Evolutionary conservation across 2,113 vertebrate genomes (phyloP).

Genomic region (Piliocolobus tephrosceles): DNA sequence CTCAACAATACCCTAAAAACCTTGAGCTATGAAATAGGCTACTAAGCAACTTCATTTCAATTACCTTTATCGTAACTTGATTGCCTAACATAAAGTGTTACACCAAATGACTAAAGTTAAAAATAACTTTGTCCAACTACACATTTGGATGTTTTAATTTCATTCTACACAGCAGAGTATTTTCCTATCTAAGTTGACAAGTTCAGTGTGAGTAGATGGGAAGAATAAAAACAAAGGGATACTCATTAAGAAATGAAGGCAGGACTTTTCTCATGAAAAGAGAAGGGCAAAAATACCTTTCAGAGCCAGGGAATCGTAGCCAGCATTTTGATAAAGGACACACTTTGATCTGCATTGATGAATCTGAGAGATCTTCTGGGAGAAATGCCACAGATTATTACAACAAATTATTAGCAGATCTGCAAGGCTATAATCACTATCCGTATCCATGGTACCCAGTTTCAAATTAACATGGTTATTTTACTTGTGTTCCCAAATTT

Average conservation of each 20-base stretch:
- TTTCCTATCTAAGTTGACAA: slow-evolving; percentile 33
- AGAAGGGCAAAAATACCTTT: slow-evolving; percentile 12
- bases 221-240: slow-evolving; percentile 43
- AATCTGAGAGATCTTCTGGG: slow-evolving; percentile 40
- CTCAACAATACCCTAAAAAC: not conserved
- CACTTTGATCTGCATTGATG: slow-evolving; percentile 25
- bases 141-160: slow-evolving; percentile 50
- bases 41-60: not conserved
- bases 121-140: slow-evolving; percentile 45
- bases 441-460: not conserved
- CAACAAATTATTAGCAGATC: slow-evolving; percentile 53
- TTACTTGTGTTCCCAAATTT: slow-evolving; percentile 52
- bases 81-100: slow-evolving; percentile 5
- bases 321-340: slow-evolving; percentile 36
- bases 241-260: slow-evolving; percentile 33
- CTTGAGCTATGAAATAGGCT: not conserved
- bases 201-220: slow-evolving; percentile 11
- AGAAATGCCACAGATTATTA: not conserved
- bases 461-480: slow-evolving; percentile 58
- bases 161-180: not conserved
- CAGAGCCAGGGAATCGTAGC: not conserved
- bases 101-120: slow-evolving; percentile 37
- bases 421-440: not conserved
- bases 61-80: slow-evolving; percentile 44
- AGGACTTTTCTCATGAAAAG: not conserved